Conservation (phyloP, 2,113 vertebrate genomes). For the Malaclemys terrapin region DNA sequence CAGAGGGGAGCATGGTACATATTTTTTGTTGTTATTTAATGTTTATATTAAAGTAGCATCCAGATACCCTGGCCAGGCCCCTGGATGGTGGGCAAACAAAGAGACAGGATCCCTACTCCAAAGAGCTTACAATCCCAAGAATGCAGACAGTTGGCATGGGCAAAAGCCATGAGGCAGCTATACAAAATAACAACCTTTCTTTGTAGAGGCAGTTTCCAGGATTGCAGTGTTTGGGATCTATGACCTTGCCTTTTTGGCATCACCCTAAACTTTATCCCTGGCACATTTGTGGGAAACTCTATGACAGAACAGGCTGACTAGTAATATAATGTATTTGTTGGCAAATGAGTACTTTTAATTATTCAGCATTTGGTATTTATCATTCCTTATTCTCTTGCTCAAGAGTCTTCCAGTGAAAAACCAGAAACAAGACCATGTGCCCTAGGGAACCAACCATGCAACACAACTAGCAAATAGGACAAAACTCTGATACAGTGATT, state of each 20-base stretch:
- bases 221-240: neutral
- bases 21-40: neutral
- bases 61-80: neutral
- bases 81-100: accelerated
- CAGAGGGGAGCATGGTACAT: neutral
- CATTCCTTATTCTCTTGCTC: neutral
- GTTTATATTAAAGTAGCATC: accelerated
- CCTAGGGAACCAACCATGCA: accelerated
- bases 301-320: neutral
- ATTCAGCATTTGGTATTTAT: neutral
- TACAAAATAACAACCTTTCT: neutral
- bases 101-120: accelerated
- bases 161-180: neutral
- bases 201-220: neutral
- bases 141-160: neutral
- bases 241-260: neutral
- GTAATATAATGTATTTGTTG: neutral
- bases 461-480: neutral
- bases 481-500: neutral
- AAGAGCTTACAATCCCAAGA: neutral
- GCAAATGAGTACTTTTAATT: neutral
- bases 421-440: neutral
- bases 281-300: neutral
- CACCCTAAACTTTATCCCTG: neutral
- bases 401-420: neutral